A percentile compares a stretch with the other conserved stretches of the same genome.
Conservation (phyloP, 2,113 vertebrate genomes). For the Microcebus tavaratra region DNA sequence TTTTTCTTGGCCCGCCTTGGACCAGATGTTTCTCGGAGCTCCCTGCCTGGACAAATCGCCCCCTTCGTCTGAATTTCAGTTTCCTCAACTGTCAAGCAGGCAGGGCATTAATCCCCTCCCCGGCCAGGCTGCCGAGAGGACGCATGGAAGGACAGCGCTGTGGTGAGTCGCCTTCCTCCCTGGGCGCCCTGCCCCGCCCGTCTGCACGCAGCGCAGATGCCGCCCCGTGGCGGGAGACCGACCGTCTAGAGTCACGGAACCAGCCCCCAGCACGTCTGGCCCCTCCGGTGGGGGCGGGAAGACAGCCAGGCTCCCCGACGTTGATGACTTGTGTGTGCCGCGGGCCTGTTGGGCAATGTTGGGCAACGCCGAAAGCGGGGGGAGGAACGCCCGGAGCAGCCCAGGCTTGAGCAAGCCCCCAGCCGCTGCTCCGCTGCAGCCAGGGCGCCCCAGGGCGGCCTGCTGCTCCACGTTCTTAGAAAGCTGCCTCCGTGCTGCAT, state of each 20-base stretch:
- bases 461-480: slow-evolving; percentile 73
- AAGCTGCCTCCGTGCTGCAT: slow-evolving; percentile 49
- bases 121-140: not conserved
- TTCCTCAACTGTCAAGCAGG: not conserved
- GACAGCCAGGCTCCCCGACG: not conserved
- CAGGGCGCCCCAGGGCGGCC: slow-evolving; percentile 34
- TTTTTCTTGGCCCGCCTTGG: not conserved
- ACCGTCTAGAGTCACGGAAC: not conserved
- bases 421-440: slow-evolving; percentile 45
- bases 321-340: slow-evolving; percentile 11
- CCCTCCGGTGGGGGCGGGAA: not conserved
- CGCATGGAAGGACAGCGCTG: not conserved
- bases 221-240: not conserved
- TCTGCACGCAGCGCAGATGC: not conserved
- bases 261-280: not conserved
- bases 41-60: not conserved
- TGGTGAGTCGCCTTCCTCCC: not conserved
- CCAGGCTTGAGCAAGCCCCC: slow-evolving; percentile 59
- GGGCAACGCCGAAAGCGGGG: not conserved
- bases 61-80: not conserved
- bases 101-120: not conserved
- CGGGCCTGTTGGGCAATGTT: slow-evolving; percentile 61
- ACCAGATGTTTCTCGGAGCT: not conserved
- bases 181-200: not conserved
- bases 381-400: not conserved